A percentile compares a stretch with the other conserved stretches of the same genome.
Evolutionary conservation across 2,888 invertebrate genomes (phyloP).

Genomic region (Eulithis testata): DNA sequence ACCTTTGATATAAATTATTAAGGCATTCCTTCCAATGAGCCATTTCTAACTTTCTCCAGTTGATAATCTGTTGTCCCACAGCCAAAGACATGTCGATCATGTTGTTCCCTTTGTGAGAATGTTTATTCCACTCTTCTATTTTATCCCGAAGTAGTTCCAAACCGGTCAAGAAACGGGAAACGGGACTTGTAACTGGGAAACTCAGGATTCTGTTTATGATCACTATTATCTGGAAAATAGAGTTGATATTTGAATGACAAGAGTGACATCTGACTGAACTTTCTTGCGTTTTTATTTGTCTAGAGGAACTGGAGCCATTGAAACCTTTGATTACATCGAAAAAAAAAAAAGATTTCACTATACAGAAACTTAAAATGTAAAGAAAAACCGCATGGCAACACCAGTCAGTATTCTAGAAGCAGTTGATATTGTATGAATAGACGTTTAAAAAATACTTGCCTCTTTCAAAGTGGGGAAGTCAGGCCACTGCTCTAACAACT

Average conservation of each 20-base stretch:
- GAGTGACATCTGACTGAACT: too few relatives aligned
- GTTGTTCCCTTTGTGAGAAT: constrained; percentile 94
- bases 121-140: constrained; percentile 96
- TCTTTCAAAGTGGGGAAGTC: constrained; percentile 94
- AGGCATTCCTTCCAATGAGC: constrained; percentile 94
- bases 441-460: constrained; percentile 65
- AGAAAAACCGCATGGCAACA: too few relatives aligned
- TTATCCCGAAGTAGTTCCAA: constrained; percentile 94
- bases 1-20: constrained; percentile 87
- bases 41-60: constrained; percentile 96
- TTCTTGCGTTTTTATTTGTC: too few relatives aligned
- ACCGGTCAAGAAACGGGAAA: constrained; percentile 95
- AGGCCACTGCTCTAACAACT: constrained; percentile 92
- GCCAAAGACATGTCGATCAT: constrained; percentile 89
- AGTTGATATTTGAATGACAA: neutral
- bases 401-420: too few relatives aligned
- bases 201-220: constrained; percentile 87
- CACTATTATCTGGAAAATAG: constrained; percentile 83
- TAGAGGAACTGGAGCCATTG: too few relatives aligned
- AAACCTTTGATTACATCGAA: too few relatives aligned
- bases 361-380: too few relatives aligned
- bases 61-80: constrained; percentile 92
- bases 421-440: too few relatives aligned
- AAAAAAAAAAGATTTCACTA: too few relatives aligned
- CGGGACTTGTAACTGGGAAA: constrained; percentile 92